Evolutionary conservation across 1,140 invertebrate genomes (phyloP), one percentile per base, ranked within the genome.

Genomic region (Linepithema humile): DNA sequence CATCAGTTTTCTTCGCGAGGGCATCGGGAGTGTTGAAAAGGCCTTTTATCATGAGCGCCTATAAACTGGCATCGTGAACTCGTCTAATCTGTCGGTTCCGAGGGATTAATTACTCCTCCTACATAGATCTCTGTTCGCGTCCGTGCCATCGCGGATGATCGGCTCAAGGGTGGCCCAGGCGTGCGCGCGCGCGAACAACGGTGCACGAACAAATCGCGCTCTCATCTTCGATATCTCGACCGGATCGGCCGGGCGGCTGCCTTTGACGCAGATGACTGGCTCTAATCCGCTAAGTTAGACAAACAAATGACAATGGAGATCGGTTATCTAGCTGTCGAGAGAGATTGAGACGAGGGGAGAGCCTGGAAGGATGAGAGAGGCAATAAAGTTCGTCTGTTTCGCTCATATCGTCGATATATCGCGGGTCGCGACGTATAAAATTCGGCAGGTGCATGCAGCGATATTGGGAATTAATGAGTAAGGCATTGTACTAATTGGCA

Each of bases 221-320:
- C 67, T 88, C 70, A 82, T 91, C 86, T 70, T 83, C 84, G 85
- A 75, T 90, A 88, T 90, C 90, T 89, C 89, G 62, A 62, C 45
- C 80, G 67, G 89, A 92, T 91, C 90, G 88, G 7, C 45, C 72
- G 75, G 72, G 88, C 85, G 85, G 87, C 82, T 38, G 84, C 86
- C 92, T 93, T 93, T 89, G 83, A 92, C 86, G 84, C 67, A 82
- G 80, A 88, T 91, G 88, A 91, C 90, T 89, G 57, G 84, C 89
- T 90, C 88, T 89, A 91, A 89, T 90, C 88, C 82, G 80, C 69
- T 83, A 85, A 91, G 85, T 85, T 91, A 91, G 91, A 93, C 92
- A 93, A 93, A 93, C 93, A 93, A 93, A 93, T 93, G 91, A 93
- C 92, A 93, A 93, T 92, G 89, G 89, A 92, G 92, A 93, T 94